A percentile compares a stretch with the other conserved stretches of the same genome.
These are phyloP conservation scores for Sphenopsis melanotis DNA, from an alignment of 2,797 vertebrate genomes.

Conservation along the genomic window DNA sequence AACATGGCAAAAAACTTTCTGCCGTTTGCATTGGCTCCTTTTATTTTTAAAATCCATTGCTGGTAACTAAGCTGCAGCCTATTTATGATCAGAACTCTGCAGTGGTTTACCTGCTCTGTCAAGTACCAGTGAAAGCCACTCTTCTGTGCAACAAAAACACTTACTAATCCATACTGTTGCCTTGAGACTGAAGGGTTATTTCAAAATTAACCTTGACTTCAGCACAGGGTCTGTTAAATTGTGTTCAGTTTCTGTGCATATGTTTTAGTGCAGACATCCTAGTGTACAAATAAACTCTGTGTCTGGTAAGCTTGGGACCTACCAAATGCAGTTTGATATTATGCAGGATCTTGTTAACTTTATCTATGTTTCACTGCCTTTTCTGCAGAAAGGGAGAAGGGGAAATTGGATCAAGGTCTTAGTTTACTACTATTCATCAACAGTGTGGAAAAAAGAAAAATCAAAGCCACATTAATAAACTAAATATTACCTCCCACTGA, in stretches of 20 bases:
- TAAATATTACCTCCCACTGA: slow-evolving; percentile 74
- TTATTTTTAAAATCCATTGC: background rate
- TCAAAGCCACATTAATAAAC: slow-evolving; percentile 76
- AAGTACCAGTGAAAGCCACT: slow-evolving; percentile 28
- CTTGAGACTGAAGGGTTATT: slow-evolving; percentile 49
- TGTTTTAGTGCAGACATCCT: slow-evolving; percentile 47
- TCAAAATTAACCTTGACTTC: slow-evolving; percentile 51
- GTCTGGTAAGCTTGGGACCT: slow-evolving; percentile 57
- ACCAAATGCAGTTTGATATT: slow-evolving; percentile 67
- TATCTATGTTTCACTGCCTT: slow-evolving; percentile 65
- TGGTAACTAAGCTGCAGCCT: background rate
- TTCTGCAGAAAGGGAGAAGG: slow-evolving; percentile 15
- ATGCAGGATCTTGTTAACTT: slow-evolving; percentile 73
- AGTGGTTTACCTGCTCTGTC: slow-evolving; percentile 3
- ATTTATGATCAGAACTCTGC: background rate
- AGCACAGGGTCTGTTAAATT: slow-evolving; percentile 7
- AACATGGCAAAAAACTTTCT: slow-evolving; percentile 18
- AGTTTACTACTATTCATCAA: slow-evolving; percentile 64
- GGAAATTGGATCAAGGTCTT: slow-evolving; percentile 71
- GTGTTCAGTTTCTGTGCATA: background rate
- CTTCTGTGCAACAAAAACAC: slow-evolving; percentile 7
- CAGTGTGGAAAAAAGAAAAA: slow-evolving; percentile 52
- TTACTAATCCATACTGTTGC: slow-evolving; percentile 10
- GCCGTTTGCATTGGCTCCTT: background rate
- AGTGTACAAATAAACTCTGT: slow-evolving; percentile 35